Percentiles rank a stretch among this genome's conserved stretches.
Conservation (phyloP, 2,797 vertebrate species). For the Oreochromis mossambicus region DNA sequence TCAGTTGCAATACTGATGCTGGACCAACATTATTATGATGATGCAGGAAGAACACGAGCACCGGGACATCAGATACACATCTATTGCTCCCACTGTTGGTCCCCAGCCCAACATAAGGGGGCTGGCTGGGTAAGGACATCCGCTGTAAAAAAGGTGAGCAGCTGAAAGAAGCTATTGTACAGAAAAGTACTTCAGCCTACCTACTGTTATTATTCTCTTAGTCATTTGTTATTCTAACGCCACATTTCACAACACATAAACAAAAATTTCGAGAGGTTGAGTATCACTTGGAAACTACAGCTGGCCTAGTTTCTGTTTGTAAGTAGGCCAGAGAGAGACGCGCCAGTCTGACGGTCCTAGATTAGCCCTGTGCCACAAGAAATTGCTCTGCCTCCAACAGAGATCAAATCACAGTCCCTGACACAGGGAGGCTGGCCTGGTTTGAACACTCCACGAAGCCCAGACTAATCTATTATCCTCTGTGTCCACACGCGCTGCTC, state of each 20-base stretch:
- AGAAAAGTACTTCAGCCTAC: background rate
- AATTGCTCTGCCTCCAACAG: conserved; percentile 55
- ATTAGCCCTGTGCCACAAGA: conserved; percentile 50
- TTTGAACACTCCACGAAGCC: conserved; percentile 32
- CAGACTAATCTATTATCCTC: conserved; percentile 42
- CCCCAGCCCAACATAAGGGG: background rate
- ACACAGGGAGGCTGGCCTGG: conserved; percentile 49
- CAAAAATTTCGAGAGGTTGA: conserved; percentile 9
- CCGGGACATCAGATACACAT: background rate
- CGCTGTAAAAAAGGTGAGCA: background rate
- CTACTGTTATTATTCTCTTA: background rate
- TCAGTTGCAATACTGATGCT: background rate
- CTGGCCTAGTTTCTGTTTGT: conserved; percentile 65
- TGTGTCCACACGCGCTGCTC: background rate
- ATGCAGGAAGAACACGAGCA: background rate
- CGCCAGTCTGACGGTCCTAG: conserved; percentile 44
- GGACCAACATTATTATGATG: background rate
- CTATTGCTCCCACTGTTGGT: background rate
- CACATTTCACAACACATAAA: conserved; percentile 38
- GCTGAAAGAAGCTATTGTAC: background rate
- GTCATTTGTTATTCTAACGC: background rate
- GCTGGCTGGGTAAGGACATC: background rate
- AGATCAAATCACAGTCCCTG: conserved; percentile 54
- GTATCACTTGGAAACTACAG: conserved; percentile 36
- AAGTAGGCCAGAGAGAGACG: conserved; percentile 67